Percentiles rank a stretch among this genome's conserved stretches.
Evolutionary conservation across 2,797 vertebrate species (phyloP).

Genomic region (Lepus oiostolus): DNA sequence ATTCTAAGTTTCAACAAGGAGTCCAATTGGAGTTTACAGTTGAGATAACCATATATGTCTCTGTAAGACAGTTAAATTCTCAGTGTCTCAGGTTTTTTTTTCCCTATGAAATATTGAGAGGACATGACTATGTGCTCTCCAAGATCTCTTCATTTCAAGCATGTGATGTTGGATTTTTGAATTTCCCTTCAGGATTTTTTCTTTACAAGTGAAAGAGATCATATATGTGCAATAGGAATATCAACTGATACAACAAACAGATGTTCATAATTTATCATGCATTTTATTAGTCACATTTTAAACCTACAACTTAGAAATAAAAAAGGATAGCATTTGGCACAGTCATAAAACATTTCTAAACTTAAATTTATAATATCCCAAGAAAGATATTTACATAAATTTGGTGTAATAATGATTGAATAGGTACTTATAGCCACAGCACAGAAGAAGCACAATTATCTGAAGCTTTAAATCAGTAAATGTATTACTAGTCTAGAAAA

Average conservation of each 20-base stretch:
- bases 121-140: not conserved
- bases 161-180: not conserved
- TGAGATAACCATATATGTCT: not conserved
- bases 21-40: not conserved
- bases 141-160: not conserved
- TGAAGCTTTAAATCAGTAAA: not conserved
- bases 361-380: not conserved
- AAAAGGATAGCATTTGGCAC: not conserved
- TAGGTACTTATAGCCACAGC: not conserved
- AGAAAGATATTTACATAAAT: not conserved
- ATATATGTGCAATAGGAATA: not conserved
- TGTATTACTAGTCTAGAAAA: not conserved
- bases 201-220: not conserved
- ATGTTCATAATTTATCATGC: not conserved
- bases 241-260: not conserved
- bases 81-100: not conserved
- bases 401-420: not conserved
- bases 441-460: not conserved
- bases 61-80: not conserved
- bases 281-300: slow-evolving; percentile 40
- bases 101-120: not conserved
- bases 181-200: not conserved
- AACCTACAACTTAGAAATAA: not conserved
- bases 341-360: not conserved
- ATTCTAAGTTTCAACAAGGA: not conserved